Evolutionary conservation across 2,113 vertebrate species (phyloP), one percentile per base, ranked within the genome.

Genomic region (Synodontis membranacea): DNA sequence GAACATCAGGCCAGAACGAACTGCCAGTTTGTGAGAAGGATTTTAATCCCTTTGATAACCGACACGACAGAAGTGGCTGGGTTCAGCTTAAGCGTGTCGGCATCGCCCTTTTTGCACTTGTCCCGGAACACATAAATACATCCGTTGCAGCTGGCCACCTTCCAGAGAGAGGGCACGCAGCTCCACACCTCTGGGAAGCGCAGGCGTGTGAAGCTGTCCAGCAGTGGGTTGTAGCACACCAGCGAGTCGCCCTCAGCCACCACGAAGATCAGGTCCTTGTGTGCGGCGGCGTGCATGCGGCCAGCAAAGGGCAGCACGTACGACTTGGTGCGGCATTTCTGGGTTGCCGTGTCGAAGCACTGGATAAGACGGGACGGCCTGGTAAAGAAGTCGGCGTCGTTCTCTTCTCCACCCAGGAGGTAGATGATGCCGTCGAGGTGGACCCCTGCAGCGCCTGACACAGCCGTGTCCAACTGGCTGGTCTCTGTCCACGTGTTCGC

Each of bases 401-500:
- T 99, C 92, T 99, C 98, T 88, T 99, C 98, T 3, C 98, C 98
- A 0, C 98, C 98, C 0, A 99, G 94, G 91, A 99, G 93, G 92
- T 99, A 99, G 93, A 99, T 99, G 86, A 96, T 96, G 56, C 97
- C 97, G 0, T 96, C 97, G 88, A 99, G 95, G 92, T 99, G 97
- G 54, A 98, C 98, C 0, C 98, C 98, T 1, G 98, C 96, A 0
- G 98, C 97, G 39, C 97, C 97, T 0, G 97, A 99, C 85, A 99
- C 97, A 0, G 97, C 96, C 10, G 97, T 97, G 93, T 99, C 98
- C 90, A 99, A 89, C 92, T 97, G 97, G 86, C 94, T 96, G 58
- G 97, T 99, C 93, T 99, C 98, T 64, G 96, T 98, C 98, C 98
- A 99, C 89, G 98, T 95, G 12, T 99, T 99, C 92, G 98, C 97